Evolutionary conservation across 2,797 vertebrate genomes (phyloP).

Genomic region (Orestias chungarensis): DNA sequence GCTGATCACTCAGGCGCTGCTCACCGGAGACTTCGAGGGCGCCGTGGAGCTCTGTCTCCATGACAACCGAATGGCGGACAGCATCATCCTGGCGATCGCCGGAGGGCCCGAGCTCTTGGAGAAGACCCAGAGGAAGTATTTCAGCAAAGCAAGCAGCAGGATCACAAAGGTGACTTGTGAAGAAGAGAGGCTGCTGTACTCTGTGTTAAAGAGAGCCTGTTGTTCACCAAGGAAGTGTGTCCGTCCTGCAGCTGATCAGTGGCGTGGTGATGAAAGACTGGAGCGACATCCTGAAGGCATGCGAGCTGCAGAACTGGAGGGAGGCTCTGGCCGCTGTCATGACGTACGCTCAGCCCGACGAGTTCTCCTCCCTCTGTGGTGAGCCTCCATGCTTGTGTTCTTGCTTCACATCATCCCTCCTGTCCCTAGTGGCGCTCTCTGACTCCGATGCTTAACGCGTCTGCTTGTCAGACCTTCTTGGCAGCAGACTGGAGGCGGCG

Average conservation of each 20-base stretch:
- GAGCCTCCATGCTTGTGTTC: constrained; percentile 9
- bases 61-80: constrained; percentile 96
- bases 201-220: neutral
- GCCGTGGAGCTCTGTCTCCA: constrained; percentile 95
- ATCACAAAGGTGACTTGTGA: constrained; percentile 85
- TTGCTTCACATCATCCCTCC: neutral
- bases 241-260: constrained; percentile 87
- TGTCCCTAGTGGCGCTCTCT: neutral
- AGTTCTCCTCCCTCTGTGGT: constrained; percentile 93
- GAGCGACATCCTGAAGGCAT: constrained; percentile 91
- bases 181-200: neutral
- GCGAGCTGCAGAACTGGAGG: constrained; percentile 94
- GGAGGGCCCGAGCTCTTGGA: constrained; percentile 91
- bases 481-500: constrained; percentile 86
- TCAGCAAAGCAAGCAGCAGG: constrained; percentile 89
- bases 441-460: constrained; percentile 4
- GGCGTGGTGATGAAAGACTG: constrained; percentile 96
- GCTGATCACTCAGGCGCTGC: constrained; percentile 94
- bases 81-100: constrained; percentile 94
- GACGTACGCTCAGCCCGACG: constrained; percentile 91
- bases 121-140: constrained; percentile 93
- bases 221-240: neutral
- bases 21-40: constrained; percentile 92
- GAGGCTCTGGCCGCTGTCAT: constrained; percentile 95
- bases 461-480: constrained; percentile 84